These are phyloP conservation scores for Proteles cristata DNA, from an alignment of 2,113 vertebrate species.

Conservation along the genomic window DNA sequence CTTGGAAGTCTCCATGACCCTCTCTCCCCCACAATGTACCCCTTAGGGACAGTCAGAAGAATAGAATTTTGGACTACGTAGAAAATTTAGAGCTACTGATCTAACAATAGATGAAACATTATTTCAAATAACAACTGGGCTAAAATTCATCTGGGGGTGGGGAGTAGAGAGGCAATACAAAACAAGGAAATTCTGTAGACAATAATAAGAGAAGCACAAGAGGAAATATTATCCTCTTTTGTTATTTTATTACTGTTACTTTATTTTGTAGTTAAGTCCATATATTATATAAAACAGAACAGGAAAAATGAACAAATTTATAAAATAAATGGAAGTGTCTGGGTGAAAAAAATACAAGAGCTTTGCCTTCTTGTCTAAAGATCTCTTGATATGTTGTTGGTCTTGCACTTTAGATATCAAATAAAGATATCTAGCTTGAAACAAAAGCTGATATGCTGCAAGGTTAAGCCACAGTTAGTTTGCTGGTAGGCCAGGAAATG, in stretches of 20 bases:
- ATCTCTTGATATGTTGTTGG: slow-evolving; percentile 74
- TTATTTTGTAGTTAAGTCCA: slow-evolving; percentile 88
- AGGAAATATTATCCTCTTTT: slow-evolving; percentile 84
- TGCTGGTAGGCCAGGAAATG: slow-evolving; percentile 74
- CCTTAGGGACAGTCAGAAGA: not conserved
- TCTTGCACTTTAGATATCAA: slow-evolving; percentile 80
- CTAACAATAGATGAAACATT: slow-evolving; percentile 39
- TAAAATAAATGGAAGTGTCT: slow-evolving; percentile 83
- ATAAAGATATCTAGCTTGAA: slow-evolving; percentile 78
- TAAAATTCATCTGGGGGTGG: slow-evolving; percentile 37
- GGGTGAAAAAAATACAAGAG: slow-evolving; percentile 80
- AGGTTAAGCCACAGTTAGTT: slow-evolving; percentile 80
- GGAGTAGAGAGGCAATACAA: slow-evolving; percentile 39
- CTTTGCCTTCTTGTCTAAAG: slow-evolving; percentile 74
- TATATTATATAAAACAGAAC: slow-evolving; percentile 87
- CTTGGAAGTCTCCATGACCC: not conserved
- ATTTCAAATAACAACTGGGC: slow-evolving; percentile 48
- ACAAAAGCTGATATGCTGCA: slow-evolving; percentile 81
- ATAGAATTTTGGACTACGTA: not conserved
- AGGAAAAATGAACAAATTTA: slow-evolving; percentile 84
- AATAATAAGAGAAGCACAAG: slow-evolving; percentile 82
- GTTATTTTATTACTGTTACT: slow-evolving; percentile 85
- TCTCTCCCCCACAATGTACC: not conserved
- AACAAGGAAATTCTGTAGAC: slow-evolving; percentile 62
- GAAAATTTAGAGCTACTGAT: not conserved